phyloP scores from a whole-genome alignment of 2,797 vertebrate genomes.

The Argya squamiceps region DNA sequence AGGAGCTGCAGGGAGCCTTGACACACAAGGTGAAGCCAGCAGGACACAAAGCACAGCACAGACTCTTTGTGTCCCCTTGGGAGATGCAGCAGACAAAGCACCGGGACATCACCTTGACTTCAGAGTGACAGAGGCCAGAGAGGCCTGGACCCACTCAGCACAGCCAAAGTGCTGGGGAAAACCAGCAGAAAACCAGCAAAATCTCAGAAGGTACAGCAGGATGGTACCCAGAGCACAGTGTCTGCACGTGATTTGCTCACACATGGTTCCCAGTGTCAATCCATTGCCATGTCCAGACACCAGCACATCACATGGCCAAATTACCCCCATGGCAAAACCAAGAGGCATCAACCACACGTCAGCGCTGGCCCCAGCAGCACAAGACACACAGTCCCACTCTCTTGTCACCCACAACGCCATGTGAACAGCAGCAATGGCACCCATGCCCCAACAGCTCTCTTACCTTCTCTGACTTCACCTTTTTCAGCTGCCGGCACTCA shows the following conservation, averaged over 20 bases:
- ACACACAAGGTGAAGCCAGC: background rate
- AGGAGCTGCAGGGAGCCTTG: conserved; percentile 27
- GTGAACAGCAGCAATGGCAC: background rate
- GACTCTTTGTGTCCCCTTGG: background rate
- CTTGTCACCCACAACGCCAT: rapidly evolving
- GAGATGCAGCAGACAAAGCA: background rate
- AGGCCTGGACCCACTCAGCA: background rate
- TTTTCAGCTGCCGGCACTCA: conserved; percentile 93
- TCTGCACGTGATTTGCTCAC: background rate
- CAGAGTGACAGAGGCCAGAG: background rate
- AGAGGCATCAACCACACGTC: background rate
- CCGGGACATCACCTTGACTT: background rate
- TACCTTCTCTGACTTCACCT: conserved; percentile 98
- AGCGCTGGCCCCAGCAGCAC: background rate
- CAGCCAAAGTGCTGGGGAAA: rapidly evolving
- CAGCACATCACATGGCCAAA: rapidly evolving
- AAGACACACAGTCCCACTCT: rapidly evolving
- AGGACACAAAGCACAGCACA: background rate
- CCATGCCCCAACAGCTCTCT: conserved; percentile 16
- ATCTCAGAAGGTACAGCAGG: background rate
- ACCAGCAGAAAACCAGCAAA: too few relatives aligned
- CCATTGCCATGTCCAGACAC: rapidly evolving
- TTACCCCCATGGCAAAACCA: rapidly evolving
- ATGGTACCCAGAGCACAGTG: background rate
- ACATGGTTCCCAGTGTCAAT: background rate